Evolutionary conservation across 2,888 invertebrate species (phyloP), one percentile per base, ranked within the genome.

Genomic region (Tenthredo amoena): DNA sequence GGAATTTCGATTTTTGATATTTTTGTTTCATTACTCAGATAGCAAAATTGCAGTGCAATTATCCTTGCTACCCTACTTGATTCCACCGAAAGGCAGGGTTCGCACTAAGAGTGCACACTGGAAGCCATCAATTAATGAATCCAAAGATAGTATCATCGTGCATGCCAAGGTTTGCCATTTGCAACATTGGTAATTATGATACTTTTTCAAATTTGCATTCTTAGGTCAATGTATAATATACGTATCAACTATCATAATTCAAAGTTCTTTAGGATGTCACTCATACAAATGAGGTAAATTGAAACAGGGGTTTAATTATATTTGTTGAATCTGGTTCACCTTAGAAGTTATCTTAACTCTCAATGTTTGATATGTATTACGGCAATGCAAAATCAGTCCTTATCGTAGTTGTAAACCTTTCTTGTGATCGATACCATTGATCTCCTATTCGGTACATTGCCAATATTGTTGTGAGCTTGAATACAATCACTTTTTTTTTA

Each of bases 61-160:
- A 12, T 26, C 68, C 4, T 37, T 85, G 34, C 43, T 87, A 26
- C 40, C 87, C 15, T 82, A 86, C 31, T n/a, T 82, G 12, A 37
- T 86, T 7, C 87, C 87, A 12, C 86, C 85, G 34, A 85, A 84
- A 62, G 47, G 71, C 15, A 34, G 76, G 50, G 50, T 83, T 12
- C 62, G 86, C 47, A 31, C 31, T 21, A 81, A 77, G 5, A 86
- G 85, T 34, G 26, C 34, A 15, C 79, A 87, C 15, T 87, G 87
- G 84, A 86, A 87, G 47, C 87, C 85, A 6, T 86, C 85, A 10
- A 86, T 84, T 12, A 79, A 26, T 10, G 86, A 87, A 58, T 85
- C 65, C 18, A 81, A 85, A 65, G 62, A 86, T 10, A 86, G 83
- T 34, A 31, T 87, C 9, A 77, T 85, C 0, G n/a, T 83, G 15